Evolutionary conservation across 2,113 vertebrate species (phyloP), one percentile per base, ranked within the genome.

Genomic region (Cinclus cinclus): DNA sequence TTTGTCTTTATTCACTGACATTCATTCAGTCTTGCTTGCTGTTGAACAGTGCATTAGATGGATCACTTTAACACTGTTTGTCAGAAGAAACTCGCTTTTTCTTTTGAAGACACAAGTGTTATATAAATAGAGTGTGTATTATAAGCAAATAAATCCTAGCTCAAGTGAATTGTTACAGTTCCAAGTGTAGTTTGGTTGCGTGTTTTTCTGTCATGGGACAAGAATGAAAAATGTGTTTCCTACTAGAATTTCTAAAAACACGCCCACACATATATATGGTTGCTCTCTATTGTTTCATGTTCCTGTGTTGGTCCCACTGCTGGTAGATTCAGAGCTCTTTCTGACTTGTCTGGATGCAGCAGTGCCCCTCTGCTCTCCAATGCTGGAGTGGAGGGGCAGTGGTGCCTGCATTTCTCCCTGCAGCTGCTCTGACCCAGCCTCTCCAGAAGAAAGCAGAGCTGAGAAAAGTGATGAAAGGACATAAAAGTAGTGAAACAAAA

Each of bases 101-200:
- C 76, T 86, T 77, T 75, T 56, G 60, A 93, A 86, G 59, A 83
- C 22, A 24, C 22, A 37, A 86, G 28, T 77, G 31, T 81, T 81
- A n/a, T 17, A 73, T 77, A 89, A 91, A 93, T 53, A 79, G 6
- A 67, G 18, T 12, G 50, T 67, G 19, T 41, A 50, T 88, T 83
- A 80, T 52, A 93, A 79, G 59, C 92, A 93, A 90, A 88, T 80
- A 70, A 65, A 87, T 91, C 55, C 69, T 24, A 70, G 52, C n/a
- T 52, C 53, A 60, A 90, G 58, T 67, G 88, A 93, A 60, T n/a
- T 41, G 23, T 42, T 70, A 8, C 4, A 22, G 42, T 64, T 82
- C 74, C 63, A 62, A 65, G 58, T n/a, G 65, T 21, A 60, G 65
- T 56, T 80, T 44, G 27, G 15, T 42, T 67, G 8, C 11, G 3